Base-by-base conservation (phyloP, 1,140 invertebrate genomes). In the Drosophila lacertosa region DNA sequence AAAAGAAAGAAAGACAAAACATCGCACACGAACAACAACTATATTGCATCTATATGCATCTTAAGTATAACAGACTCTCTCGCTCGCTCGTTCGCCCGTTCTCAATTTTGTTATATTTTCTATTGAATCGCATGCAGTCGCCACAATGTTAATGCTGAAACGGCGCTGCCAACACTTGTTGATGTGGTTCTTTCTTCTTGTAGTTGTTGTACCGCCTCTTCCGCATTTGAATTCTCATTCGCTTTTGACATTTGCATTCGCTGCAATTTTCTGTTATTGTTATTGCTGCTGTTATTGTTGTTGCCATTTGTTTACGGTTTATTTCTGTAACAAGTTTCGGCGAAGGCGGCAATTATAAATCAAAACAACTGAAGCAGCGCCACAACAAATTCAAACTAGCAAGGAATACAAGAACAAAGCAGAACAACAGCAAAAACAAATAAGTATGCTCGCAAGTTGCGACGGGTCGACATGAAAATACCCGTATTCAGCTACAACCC, bases 271-370 rank as follows among this genome's bases (percentile, higher is more conserved):
- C 26, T 7, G 26, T 7, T 7, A 29, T 29, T 29, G n/a, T 64
- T 37, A 48, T 48, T 47, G 10, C 39, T 29, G 26, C 20, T 48
- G 44, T 60, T 50, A 42, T 57, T 60, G 40, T 59, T 72, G 16
- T 44, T 66, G 24, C 9, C 29, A 59, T 63, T 76, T 40, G 62
- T 68, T 72, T 79, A 83, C 60, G 40, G 70, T 78, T 78, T 64
- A 75, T 83, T 75, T 78, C 51, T 78, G 44, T 62, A 83, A 75
- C 74, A 78, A 79, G 79, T 78, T 82, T 74, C 57, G 51, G 42
- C 22, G 20, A 24, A 16, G 50, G 39, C 39, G 13, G 18, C 35
- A 37, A 59, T 50, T 59, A 37, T 42, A 35, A 69, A 82, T 68
- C 54, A 66, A 39, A 77, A 73, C 37, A 68, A 54, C 32, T 55